Percentiles rank a stretch among this genome's conserved stretches.
These are phyloP conservation scores for Scartelaos histophorus DNA, from an alignment of 2,113 vertebrate genomes.

Conservation along the genomic window DNA sequence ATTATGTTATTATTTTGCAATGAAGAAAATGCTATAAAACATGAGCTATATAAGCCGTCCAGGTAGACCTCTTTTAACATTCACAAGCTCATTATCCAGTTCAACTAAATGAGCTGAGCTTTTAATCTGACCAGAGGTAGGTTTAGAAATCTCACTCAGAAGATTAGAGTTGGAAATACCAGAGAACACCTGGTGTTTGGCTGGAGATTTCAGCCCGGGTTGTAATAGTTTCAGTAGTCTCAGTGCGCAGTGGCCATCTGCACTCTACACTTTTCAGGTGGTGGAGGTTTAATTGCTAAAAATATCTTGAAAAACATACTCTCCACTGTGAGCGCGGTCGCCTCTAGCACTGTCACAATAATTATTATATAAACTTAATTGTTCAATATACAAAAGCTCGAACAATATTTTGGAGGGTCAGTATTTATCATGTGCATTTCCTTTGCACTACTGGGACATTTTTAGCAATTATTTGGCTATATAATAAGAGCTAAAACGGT, in stretches of 20 bases:
- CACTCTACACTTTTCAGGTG: not conserved
- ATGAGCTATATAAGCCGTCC: not conserved
- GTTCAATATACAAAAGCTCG: too few species aligned
- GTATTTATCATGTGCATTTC: too few species aligned
- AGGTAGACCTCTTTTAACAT: conserved; percentile 7
- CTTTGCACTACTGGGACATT: too few species aligned
- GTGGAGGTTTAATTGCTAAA: too few species aligned
- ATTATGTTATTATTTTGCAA: not conserved
- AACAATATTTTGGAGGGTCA: too few species aligned
- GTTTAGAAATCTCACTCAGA: conserved; percentile 43
- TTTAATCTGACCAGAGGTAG: conserved; percentile 58
- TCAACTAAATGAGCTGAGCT: conserved; percentile 52
- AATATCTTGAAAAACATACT: too few species aligned
- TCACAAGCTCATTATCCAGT: conserved; percentile 53
- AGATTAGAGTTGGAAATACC: conserved; percentile 59
- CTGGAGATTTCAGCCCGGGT: conserved; percentile 23
- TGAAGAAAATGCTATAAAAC: not conserved
- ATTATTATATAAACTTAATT: too few species aligned
- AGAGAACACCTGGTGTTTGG: conserved; percentile 45
- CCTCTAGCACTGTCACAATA: too few species aligned
- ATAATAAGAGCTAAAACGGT: too few species aligned
- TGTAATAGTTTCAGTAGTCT: conserved; percentile 12
- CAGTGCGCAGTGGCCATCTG: not conserved
- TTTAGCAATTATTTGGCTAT: too few species aligned
- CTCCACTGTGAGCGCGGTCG: too few species aligned